Evolutionary conservation across 1,140 invertebrate genomes (phyloP), one percentile per base, ranked within the genome.

Genomic region (Arion vulgaris): DNA sequence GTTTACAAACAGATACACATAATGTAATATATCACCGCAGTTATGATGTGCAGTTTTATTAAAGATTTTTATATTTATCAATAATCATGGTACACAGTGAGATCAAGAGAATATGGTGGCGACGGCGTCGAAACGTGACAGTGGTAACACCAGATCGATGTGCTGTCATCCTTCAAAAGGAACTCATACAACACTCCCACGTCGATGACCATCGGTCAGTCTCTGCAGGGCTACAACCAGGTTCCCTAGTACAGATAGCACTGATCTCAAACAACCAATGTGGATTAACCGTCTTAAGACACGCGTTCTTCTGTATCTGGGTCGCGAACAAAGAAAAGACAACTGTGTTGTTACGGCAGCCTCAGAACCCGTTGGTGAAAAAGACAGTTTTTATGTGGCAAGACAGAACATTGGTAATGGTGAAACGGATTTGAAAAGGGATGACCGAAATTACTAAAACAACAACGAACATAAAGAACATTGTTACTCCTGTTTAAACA

Each of bases 81-180:
- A n/a, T n/a, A n/a, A n/a, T n/a, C n/a, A n/a, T n/a, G 84, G 85
- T 86, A 9, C 85, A 86, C 76, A 62, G 66, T 9, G 85, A 86
- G 66, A 75, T 86, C 7, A 81, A 80, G n/a, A 62, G 83, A 13
- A 84, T 86, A 68, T 86, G 85, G 85, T 82, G n/a, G 34, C 68
- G 82, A 17, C 62, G 77, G 39, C 76, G 66, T 41, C 51, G 85
- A 9, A 36, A 11, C 75, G 81, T 49, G 80, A 83, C 68, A 84
- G 81, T n/a, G 85, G 72, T 11, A 36, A 74, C 28, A 86, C 85
- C 38, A 76, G 81, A 4, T 86, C 85, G 84, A 84, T 49, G 83
- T 62, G 7, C 41, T 86, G 23, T 86, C 85, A 38, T 84, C 83
- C 53, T 71, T 80, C 51, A 81, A 82, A 26, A 77, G 78, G 45